Conservation (phyloP, 2,888 invertebrate genomes). For the Augiades crinisus region DNA sequence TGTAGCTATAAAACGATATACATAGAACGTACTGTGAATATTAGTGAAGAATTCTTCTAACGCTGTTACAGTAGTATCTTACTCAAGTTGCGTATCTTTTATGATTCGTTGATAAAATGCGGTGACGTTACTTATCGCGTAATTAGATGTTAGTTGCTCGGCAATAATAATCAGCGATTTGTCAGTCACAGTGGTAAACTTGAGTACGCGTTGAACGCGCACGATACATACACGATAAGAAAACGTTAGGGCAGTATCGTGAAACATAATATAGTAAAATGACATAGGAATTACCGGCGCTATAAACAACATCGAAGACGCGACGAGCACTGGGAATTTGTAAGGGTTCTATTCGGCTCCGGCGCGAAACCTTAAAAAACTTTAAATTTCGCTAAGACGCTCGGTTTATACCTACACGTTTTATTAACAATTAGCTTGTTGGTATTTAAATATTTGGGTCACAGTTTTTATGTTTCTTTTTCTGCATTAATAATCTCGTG, state of each 20-base stretch:
- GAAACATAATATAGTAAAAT: constrained; percentile 8
- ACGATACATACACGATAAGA: constrained; percentile 11
- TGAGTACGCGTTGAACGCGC: constrained; percentile 1
- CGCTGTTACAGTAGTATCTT: too few species aligned
- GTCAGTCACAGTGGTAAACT: neutral
- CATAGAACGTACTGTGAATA: too few species aligned
- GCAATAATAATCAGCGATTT: neutral
- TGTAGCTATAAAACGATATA: too few species aligned
- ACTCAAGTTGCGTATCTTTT: too few species aligned
- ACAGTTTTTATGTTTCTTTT: neutral
- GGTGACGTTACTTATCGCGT: constrained; percentile 14
- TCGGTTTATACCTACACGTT: neutral
- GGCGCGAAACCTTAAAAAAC: constrained; percentile 19
- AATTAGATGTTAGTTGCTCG: neutral
- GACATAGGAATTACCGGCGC: neutral
- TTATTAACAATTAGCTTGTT: neutral
- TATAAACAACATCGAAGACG: neutral
- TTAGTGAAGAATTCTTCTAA: too few species aligned
- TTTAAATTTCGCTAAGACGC: neutral
- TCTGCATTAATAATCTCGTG: neutral
- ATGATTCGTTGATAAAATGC: neutral
- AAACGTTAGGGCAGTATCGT: too few species aligned
- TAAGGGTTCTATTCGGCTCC: constrained; percentile 14
- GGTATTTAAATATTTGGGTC: neutral
- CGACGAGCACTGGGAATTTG: constrained; percentile 9